These are phyloP conservation scores for Archegozetes longisetosus DNA, from an alignment of 1,140 invertebrate genomes.

Conservation along the genomic window DNA sequence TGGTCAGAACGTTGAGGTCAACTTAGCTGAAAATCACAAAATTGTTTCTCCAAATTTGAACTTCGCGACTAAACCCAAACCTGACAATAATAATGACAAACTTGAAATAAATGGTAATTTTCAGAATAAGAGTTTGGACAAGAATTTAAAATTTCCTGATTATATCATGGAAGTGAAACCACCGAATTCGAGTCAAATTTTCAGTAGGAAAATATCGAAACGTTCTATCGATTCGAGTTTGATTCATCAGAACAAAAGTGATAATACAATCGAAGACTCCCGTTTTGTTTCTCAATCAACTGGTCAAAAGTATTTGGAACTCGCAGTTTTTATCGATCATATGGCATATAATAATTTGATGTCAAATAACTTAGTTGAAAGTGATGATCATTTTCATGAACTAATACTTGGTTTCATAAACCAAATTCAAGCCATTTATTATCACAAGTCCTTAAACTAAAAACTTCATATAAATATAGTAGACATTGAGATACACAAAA, in stretches of 20 bases:
- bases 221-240: background rate
- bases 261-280: no score
- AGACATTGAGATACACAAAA: slow-evolving; percentile 54
- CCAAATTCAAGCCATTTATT: slow-evolving; percentile 57
- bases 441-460: slow-evolving; percentile 57
- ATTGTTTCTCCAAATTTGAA: no score
- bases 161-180: background rate
- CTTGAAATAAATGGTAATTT: no score
- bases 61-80: no score
- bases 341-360: slow-evolving; percentile 46
- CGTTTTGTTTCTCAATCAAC: background rate
- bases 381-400: slow-evolving; percentile 45
- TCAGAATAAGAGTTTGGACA: no score
- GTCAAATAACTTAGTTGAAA: slow-evolving; percentile 43
- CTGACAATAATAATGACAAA: no score
- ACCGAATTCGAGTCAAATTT: background rate
- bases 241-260: no score
- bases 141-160: no score
- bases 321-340: slow-evolving; percentile 55
- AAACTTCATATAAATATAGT: slow-evolving; percentile 53
- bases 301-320: slow-evolving; percentile 31
- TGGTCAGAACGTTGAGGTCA: no score
- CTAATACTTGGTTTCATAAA: slow-evolving; percentile 57
- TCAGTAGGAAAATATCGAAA: background rate
- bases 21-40: no score